Conservation (phyloP, 2,797 vertebrate species). For the Huso huso region DNA sequence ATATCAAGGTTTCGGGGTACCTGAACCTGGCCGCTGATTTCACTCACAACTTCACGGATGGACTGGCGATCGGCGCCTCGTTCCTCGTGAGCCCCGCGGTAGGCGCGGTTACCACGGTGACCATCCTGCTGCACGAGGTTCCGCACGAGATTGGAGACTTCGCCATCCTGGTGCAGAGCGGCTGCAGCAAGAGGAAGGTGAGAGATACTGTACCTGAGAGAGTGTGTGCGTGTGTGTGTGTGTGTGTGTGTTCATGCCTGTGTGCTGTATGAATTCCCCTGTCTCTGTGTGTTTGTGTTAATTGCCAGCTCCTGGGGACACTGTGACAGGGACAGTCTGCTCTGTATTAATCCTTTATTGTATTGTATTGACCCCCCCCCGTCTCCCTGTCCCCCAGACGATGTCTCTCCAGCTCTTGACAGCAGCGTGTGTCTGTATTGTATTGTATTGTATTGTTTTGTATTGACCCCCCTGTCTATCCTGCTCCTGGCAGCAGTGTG, state of each 20-base stretch:
- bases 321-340: conserved; percentile 40
- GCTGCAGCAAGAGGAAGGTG: conserved; percentile 74
- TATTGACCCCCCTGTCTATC: conserved; percentile 47
- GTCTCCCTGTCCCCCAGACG: conserved; percentile 37
- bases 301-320: conserved; percentile 31
- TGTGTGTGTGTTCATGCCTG: background rate
- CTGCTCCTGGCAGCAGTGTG: conserved; percentile 39
- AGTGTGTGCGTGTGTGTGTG: conserved; percentile 16
- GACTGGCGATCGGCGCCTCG: conserved; percentile 81
- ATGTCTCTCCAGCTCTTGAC: conserved; percentile 33
- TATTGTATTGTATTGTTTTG: conserved; percentile 48
- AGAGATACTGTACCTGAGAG: conserved; percentile 17
- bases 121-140: conserved; percentile 50
- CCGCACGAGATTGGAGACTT: conserved; percentile 51
- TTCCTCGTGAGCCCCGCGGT: conserved; percentile 56
- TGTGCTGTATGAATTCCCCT: conserved; percentile 11
- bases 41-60: conserved; percentile 86
- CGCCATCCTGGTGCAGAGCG: conserved; percentile 63
- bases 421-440: conserved; percentile 38
- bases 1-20: conserved; percentile 82
- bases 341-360: conserved; percentile 66
- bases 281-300: background rate
- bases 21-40: conserved; percentile 85
- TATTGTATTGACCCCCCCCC: conserved; percentile 52
- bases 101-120: conserved; percentile 43